phyloP scores from a whole-genome alignment of 1,140 invertebrate species.

The Acromyrmex charruanus region DNA sequence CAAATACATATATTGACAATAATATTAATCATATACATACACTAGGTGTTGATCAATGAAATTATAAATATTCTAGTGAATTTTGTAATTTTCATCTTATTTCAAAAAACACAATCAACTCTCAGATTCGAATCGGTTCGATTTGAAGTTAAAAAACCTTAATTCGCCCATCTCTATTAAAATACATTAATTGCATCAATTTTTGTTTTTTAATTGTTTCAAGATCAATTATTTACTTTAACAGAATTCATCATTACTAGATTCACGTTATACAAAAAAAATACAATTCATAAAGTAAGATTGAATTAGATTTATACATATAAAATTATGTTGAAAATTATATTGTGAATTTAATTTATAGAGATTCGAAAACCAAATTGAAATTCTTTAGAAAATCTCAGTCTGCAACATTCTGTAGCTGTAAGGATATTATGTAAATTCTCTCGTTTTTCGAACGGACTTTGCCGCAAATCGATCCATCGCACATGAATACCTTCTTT shows the following conservation, averaged over 20 bases:
- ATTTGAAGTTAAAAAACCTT: no score
- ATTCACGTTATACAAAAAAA: background rate
- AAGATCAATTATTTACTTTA: background rate
- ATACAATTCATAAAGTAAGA: background rate
- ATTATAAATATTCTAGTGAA: no score
- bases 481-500: constrained; percentile 39
- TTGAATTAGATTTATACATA: background rate
- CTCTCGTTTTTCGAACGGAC: background rate
- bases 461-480: background rate
- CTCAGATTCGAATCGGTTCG: no score
- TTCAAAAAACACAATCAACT: no score
- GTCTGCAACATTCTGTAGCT: background rate
- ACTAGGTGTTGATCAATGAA: no score
- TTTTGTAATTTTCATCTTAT: no score
- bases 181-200: background rate
- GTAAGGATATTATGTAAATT: no score
- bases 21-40: no score
- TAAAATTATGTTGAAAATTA: background rate
- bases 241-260: background rate
- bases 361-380: background rate
- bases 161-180: no score
- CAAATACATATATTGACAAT: no score
- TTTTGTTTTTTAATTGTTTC: background rate
- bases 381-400: background rate
- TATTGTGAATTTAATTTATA: background rate